Evolutionary conservation across 1,140 invertebrate species (phyloP).

Genomic region (Calycopis cecrops): DNA sequence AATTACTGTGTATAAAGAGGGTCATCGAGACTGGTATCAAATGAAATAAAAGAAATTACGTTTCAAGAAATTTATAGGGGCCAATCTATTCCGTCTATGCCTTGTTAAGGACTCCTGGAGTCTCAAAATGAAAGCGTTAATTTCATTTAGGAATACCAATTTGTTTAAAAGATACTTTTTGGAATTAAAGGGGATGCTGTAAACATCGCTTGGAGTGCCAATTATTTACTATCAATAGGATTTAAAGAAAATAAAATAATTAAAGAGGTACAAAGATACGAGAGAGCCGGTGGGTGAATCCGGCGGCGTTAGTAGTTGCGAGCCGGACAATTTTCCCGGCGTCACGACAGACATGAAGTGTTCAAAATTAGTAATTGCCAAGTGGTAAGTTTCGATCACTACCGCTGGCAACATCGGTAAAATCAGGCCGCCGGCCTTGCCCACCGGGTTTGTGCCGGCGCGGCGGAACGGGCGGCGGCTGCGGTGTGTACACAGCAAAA

Average conservation of each 20-base stretch:
- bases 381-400: too few relatives aligned
- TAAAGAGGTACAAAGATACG: too few relatives aligned
- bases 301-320: too few relatives aligned
- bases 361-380: too few relatives aligned
- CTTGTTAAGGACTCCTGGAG: neutral
- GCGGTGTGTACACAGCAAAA: too few relatives aligned
- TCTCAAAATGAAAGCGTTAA: constrained; percentile 3
- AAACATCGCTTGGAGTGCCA: neutral
- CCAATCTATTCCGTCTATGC: neutral
- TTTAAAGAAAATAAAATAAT: constrained; percentile 5
- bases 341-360: too few relatives aligned
- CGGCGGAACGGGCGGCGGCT: too few relatives aligned
- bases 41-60: neutral
- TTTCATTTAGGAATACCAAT: constrained; percentile 1
- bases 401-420: too few relatives aligned
- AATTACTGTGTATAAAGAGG: neutral
- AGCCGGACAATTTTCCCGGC: too few relatives aligned
- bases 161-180: constrained; percentile 1
- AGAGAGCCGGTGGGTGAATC: too few relatives aligned
- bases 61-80: neutral
- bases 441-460: too few relatives aligned
- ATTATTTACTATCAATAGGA: neutral
- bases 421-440: too few relatives aligned
- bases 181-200: neutral
- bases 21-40: neutral